Percentiles rank a stretch among this genome's conserved stretches.
These are phyloP conservation scores for Heliconius hermathena DNA, from an alignment of 1,140 invertebrate genomes.

Conservation along the genomic window DNA sequence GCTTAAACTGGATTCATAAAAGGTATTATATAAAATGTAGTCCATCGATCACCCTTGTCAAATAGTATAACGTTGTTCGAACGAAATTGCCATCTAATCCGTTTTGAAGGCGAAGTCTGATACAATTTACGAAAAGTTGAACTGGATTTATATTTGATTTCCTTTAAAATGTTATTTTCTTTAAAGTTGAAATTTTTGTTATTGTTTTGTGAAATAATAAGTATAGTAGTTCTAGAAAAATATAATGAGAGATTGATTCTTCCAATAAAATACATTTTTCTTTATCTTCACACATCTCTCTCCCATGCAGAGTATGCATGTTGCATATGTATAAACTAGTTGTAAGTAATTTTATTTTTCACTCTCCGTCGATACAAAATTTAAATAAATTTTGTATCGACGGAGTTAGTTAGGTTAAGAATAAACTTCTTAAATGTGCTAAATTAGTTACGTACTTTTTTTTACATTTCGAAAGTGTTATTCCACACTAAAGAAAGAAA, in stretches of 20 bases:
- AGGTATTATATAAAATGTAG: constrained; percentile 16
- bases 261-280: no score
- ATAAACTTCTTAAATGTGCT: no score
- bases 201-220: background rate
- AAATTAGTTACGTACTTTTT: no score
- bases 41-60: constrained; percentile 27
- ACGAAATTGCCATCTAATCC: constrained; percentile 31
- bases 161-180: constrained; percentile 18
- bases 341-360: no score
- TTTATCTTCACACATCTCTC: no score
- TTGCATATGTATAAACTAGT: no score
- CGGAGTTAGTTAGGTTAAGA: no score
- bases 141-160: constrained; percentile 20
- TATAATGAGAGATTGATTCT: background rate
- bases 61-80: constrained; percentile 22
- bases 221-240: background rate
- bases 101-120: constrained; percentile 32
- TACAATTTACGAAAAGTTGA: constrained; percentile 32
- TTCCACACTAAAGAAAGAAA: no score
- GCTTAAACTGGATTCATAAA: constrained; percentile 2
- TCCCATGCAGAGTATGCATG: no score
- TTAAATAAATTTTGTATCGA: no score
- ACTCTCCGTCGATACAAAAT: no score
- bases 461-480: no score
- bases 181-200: constrained; percentile 2